These are phyloP conservation scores for Drosophila paracracens DNA, from an alignment of 2,888 invertebrate genomes.

Conservation along the genomic window DNA sequence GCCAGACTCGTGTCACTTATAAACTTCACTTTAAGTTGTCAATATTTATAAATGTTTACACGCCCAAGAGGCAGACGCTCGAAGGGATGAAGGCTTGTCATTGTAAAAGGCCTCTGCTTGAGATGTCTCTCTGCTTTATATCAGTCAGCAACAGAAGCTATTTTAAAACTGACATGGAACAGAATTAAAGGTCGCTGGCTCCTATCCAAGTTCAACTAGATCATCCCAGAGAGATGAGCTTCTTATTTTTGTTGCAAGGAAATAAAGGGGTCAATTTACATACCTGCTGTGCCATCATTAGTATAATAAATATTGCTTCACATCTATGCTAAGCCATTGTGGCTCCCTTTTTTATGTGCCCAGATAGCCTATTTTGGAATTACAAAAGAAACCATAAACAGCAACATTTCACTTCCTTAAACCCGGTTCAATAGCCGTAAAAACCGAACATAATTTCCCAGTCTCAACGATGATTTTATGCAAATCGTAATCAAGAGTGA, in stretches of 20 bases:
- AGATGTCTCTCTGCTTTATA: constrained; percentile 12
- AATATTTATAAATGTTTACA: constrained; percentile 79
- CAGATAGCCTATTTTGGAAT: constrained; percentile 28
- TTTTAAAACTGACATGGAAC: background rate
- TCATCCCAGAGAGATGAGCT: background rate
- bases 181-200: background rate
- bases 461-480: constrained; percentile 73
- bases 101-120: background rate
- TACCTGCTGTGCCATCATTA: constrained; percentile 47
- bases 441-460: constrained; percentile 71
- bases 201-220: background rate
- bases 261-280: constrained; percentile 20
- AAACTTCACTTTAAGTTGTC: constrained; percentile 79
- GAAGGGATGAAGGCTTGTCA: constrained; percentile 12
- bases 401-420: constrained; percentile 62
- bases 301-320: constrained; percentile 60
- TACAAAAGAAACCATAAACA: constrained; percentile 68
- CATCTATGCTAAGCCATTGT: constrained; percentile 32
- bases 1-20: constrained; percentile 70
- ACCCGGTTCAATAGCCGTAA: constrained; percentile 59
- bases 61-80: constrained; percentile 39
- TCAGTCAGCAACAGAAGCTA: constrained; percentile 27
- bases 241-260: background rate
- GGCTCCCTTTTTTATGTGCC: background rate
- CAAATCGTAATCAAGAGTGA: constrained; percentile 68